These are phyloP conservation scores for Atherix ibis DNA, from an alignment of 2,888 invertebrate genomes.

Conservation along the genomic window DNA sequence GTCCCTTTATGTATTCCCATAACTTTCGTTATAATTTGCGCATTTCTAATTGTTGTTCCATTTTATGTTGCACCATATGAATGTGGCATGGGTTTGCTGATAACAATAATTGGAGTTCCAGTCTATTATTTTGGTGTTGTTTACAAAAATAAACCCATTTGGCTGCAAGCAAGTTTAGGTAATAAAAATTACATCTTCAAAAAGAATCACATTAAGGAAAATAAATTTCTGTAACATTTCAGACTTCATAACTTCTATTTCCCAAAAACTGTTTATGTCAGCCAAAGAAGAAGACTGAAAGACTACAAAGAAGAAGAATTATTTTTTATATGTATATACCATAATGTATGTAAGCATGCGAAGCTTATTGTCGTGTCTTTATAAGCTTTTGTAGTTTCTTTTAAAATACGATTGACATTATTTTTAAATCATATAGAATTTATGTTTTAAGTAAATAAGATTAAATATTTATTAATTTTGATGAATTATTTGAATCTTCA, in stretches of 20 bases:
- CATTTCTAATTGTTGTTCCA: conserved; percentile 65
- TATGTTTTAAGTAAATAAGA: too few species aligned
- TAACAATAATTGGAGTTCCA: conserved; percentile 71
- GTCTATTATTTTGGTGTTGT: conserved; percentile 59
- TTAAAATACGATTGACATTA: too few species aligned
- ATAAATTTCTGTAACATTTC: too few species aligned
- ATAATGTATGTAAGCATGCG: too few species aligned
- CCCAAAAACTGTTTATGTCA: conserved; percentile 52
- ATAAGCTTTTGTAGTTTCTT: too few species aligned
- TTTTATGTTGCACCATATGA: conserved; percentile 63
- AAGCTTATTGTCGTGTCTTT: too few species aligned
- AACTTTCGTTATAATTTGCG: conserved; percentile 56
- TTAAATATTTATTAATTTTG: too few species aligned
- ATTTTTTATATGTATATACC: too few species aligned
- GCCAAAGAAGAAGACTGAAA: conserved; percentile 60
- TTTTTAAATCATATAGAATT: too few species aligned
- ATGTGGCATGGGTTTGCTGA: conserved; percentile 59
- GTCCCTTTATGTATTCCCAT: conserved; percentile 59
- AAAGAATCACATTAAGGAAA: too few species aligned
- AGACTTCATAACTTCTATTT: background rate
- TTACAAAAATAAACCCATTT: conserved; percentile 47
- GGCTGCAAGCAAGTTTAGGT: conserved; percentile 45
- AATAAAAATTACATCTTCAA: conserved; percentile 16
- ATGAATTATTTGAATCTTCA: too few species aligned
- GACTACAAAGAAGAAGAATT: too few species aligned